These are phyloP conservation scores for Orius laevigatus DNA, from an alignment of 1,140 invertebrate species.

Conservation along the genomic window DNA sequence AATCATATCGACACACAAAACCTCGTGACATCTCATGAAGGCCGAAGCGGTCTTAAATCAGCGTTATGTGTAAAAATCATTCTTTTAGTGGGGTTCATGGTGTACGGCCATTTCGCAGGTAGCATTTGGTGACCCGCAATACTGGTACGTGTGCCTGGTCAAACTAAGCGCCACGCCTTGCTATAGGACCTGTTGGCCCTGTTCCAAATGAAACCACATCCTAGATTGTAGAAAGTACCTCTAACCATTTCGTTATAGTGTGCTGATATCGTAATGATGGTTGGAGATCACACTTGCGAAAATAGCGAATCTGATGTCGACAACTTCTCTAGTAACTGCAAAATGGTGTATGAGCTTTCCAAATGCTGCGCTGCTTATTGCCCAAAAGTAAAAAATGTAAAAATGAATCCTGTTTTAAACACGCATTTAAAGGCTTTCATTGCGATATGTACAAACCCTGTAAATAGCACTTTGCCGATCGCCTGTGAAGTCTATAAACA, in stretches of 20 bases:
- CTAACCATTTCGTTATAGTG: background rate
- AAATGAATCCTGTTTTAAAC: background rate
- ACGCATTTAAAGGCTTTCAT: constrained; percentile 34
- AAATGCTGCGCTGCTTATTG: constrained; percentile 1
- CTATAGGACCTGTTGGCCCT: too few species aligned
- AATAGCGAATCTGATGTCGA: background rate
- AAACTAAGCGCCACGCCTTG: too few species aligned
- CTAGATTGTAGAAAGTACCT: too few species aligned
- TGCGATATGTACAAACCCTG: constrained; percentile 38
- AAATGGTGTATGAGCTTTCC: background rate
- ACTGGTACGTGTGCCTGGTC: too few species aligned
- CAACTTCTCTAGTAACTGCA: background rate
- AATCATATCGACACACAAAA: constrained; percentile 12
- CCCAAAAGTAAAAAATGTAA: constrained; percentile 1
- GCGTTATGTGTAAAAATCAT: constrained; percentile 8
- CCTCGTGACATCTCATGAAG: constrained; percentile 28
- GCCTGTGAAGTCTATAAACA: constrained; percentile 88
- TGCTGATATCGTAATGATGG: constrained; percentile 4
- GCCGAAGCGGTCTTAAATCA: background rate
- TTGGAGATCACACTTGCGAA: background rate
- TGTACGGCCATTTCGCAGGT: too few species aligned
- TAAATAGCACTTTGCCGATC: constrained; percentile 96
- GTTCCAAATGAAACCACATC: too few species aligned
- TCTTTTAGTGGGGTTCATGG: too few species aligned
- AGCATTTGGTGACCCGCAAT: too few species aligned